Percentiles rank a stretch among this genome's conserved stretches.
phyloP scores from a whole-genome alignment of 2,113 vertebrate genomes.

The Esox niger region DNA sequence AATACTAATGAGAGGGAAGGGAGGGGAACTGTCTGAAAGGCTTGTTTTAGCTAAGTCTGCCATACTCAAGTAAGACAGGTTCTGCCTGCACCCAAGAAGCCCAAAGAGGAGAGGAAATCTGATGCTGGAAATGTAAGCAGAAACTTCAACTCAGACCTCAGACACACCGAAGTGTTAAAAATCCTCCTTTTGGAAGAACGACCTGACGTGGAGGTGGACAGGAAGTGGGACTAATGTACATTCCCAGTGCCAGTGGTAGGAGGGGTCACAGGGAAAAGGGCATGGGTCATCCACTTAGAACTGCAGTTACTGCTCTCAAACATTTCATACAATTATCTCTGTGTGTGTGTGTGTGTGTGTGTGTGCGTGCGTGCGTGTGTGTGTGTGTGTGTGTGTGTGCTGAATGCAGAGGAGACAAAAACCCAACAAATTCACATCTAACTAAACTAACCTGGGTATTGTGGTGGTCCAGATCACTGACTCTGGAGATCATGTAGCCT shows the following conservation, averaged over 20 bases:
- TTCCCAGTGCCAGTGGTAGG: constrained; percentile 50
- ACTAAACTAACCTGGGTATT: too few relatives aligned
- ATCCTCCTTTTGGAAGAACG: not conserved
- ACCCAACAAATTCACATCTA: too few relatives aligned
- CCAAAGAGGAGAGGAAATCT: not conserved
- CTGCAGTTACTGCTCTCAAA: constrained; percentile 49
- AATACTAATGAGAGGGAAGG: not conserved
- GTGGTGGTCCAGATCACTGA: too few relatives aligned
- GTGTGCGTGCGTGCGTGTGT: too few relatives aligned
- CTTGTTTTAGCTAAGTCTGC: too few relatives aligned
- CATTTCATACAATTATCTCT: too few relatives aligned
- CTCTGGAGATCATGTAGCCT: too few relatives aligned
- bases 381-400: too few relatives aligned
- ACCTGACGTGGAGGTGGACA: not conserved
- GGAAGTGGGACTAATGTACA: constrained; percentile 34
- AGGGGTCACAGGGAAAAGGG: constrained; percentile 31
- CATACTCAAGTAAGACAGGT: too few relatives aligned
- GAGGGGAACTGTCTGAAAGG: too few relatives aligned
- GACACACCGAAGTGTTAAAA: constrained; percentile 1
- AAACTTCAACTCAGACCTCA: not conserved
- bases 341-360: constrained; percentile 21
- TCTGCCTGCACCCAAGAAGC: too few relatives aligned
- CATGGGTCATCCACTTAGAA: constrained; percentile 49
- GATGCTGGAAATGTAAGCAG: constrained; percentile 1
- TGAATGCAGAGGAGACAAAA: too few relatives aligned